phyloP scores from a whole-genome alignment of 2,113 vertebrate genomes.

The Prunella fulvescens region DNA sequence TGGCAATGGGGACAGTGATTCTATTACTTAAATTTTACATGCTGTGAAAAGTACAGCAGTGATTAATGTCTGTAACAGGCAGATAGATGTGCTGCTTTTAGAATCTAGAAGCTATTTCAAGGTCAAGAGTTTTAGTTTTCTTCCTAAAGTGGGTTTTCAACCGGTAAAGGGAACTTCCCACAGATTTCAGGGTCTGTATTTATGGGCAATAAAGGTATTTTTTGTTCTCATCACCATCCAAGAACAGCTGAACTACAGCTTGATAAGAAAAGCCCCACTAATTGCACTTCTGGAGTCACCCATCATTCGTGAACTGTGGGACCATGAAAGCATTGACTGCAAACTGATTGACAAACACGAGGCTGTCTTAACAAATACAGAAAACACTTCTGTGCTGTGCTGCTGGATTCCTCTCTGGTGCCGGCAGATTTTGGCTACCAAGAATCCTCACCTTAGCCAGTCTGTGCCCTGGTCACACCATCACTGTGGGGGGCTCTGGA shows the following conservation, averaged over 20 bases:
- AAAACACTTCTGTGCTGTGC: not conserved
- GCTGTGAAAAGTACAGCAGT: not conserved
- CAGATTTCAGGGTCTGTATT: not conserved
- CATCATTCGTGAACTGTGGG: fast-evolving
- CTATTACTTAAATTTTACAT: slow-evolving; percentile 60
- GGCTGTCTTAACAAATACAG: not conserved
- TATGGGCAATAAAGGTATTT: not conserved
- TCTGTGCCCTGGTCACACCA: not conserved
- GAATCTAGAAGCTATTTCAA: slow-evolving; percentile 40
- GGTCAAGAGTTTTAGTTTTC: slow-evolving; percentile 38
- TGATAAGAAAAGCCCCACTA: not conserved
- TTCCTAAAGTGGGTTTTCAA: slow-evolving; percentile 14
- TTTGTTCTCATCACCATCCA: not conserved
- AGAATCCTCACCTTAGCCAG: not conserved
- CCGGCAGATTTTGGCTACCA: not conserved
- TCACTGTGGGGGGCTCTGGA: fast-evolving
- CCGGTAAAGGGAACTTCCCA: not conserved
- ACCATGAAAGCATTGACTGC: not conserved
- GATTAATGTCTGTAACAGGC: slow-evolving; percentile 37
- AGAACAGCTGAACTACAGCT: not conserved
- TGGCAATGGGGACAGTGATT: not conserved
- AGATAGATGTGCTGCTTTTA: slow-evolving; percentile 4
- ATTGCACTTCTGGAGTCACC: not conserved
- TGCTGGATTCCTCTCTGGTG: not conserved
- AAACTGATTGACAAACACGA: not conserved